A percentile compares a stretch with the other conserved stretches of the same genome.
Evolutionary conservation across 2,113 vertebrate species (phyloP).

Genomic region (Microcebus tavaratra): DNA sequence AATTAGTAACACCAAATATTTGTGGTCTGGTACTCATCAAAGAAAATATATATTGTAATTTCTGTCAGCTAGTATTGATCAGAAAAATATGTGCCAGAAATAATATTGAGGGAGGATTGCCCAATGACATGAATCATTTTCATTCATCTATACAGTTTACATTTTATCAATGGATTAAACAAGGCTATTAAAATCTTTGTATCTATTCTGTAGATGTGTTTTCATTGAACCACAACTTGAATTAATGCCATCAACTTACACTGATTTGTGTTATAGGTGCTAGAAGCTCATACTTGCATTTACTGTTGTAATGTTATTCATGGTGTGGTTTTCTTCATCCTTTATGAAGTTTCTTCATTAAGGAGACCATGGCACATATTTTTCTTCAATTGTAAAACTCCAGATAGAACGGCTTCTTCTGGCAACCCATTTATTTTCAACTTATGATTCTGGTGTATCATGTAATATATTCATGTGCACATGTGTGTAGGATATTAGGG

Average conservation of each 20-base stretch:
- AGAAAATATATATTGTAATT: not conserved
- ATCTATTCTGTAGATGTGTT: not conserved
- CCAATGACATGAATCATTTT: not conserved
- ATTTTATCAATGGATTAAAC: constrained; percentile 33
- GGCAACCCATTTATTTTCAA: not conserved
- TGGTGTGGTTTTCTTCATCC: not conserved
- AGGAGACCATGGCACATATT: not conserved
- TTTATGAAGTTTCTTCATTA: not conserved
- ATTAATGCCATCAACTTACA: not conserved
- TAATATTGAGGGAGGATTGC: not conserved
- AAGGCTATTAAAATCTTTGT: constrained; percentile 22
- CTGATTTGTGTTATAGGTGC: not conserved
- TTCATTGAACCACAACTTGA: not conserved
- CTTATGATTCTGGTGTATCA: not conserved
- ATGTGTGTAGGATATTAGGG: not conserved
- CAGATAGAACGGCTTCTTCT: not conserved
- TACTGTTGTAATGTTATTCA: not conserved
- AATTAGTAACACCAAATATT: not conserved
- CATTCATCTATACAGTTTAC: not conserved
- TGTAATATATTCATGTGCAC: not conserved
- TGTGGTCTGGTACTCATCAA: not conserved
- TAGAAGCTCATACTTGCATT: not conserved
- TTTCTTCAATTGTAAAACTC: not conserved
- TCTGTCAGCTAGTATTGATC: not conserved
- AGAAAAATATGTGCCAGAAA: not conserved